Evolutionary conservation across 2,888 invertebrate genomes (phyloP).

Genomic region (Capitulum mitella): DNA sequence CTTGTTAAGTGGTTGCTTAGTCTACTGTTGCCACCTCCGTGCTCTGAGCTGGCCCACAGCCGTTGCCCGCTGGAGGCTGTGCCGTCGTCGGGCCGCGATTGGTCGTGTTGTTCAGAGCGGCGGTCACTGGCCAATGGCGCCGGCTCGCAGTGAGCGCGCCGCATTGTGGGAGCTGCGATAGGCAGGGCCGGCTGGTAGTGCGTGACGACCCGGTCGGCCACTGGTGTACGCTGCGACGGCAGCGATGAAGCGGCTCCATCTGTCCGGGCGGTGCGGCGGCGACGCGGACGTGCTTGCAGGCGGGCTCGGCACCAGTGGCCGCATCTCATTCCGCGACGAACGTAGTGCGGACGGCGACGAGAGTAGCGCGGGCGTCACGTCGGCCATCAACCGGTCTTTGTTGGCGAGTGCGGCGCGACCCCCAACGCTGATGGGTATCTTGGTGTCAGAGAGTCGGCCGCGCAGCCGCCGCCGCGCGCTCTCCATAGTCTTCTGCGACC

Average conservation of each 20-base stretch:
- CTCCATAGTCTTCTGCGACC: slow-evolving; percentile 77
- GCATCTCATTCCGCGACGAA: slow-evolving; percentile 27
- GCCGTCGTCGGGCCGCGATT: no score
- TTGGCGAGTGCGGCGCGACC: slow-evolving; percentile 27
- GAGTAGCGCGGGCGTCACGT: not conserved
- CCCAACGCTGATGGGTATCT: slow-evolving; percentile 17
- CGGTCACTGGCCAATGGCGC: not conserved
- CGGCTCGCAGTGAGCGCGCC: not conserved
- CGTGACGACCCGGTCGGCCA: slow-evolving; percentile 30
- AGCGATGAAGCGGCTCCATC: not conserved
- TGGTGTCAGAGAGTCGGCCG: slow-evolving; percentile 1
- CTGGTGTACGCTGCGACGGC: not conserved
- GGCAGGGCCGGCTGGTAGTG: not conserved
- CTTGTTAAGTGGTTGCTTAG: no score
- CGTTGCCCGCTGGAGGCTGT: no score
- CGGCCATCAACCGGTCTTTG: not conserved
- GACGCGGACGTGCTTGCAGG: slow-evolving; percentile 40
- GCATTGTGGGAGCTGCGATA: not conserved
- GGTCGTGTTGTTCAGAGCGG: no score
- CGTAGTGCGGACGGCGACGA: not conserved
- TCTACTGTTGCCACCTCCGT: no score
- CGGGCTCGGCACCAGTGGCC: slow-evolving; percentile 40
- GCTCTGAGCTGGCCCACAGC: no score
- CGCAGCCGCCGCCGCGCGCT: slow-evolving; percentile 44
- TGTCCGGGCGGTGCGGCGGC: slow-evolving; percentile 36